Conservation (phyloP, 92 coral and sea anemone genomes). For the Montipora capitata region DNA sequence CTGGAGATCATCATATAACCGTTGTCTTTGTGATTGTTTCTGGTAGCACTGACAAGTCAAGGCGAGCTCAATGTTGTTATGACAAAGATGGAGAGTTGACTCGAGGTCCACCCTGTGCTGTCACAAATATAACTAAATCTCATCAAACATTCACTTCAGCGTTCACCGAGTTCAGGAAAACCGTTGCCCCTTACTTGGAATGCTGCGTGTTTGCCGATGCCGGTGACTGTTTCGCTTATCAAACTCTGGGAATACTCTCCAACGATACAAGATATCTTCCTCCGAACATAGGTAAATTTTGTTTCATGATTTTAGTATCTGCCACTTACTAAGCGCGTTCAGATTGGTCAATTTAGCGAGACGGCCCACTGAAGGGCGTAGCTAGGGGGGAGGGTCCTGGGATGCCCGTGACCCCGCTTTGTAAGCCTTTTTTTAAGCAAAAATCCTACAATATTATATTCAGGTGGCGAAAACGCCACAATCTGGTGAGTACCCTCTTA, state of each 20-base stretch:
- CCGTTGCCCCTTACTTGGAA: constrained; percentile 50
- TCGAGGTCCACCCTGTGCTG: constrained; percentile 53
- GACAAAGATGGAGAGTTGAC: constrained; percentile 59
- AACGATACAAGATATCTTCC: constrained; percentile 54
- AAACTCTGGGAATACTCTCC: constrained; percentile 22
- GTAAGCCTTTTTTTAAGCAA: no score
- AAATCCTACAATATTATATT: no score
- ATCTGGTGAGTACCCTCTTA: no score
- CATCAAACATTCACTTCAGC: neutral
- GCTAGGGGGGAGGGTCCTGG: no score
- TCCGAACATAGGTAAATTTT: constrained; percentile 56
- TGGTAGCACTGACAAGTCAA: constrained; percentile 32
- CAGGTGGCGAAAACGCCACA: no score
- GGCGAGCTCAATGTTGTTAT: constrained; percentile 59
- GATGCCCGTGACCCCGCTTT: no score
- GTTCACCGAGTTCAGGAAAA: constrained; percentile 10
- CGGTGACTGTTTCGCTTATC: constrained; percentile 43
- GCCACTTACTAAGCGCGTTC: no score
- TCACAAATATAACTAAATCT: constrained; percentile 11
- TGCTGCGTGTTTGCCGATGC: constrained; percentile 58
- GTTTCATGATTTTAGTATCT: no score
- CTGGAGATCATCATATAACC: no score
- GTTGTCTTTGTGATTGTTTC: no score
- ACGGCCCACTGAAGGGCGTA: no score
- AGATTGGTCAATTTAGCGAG: no score